Conservation (phyloP, 2,888 invertebrate species). For the Drosophila percnosoma region DNA sequence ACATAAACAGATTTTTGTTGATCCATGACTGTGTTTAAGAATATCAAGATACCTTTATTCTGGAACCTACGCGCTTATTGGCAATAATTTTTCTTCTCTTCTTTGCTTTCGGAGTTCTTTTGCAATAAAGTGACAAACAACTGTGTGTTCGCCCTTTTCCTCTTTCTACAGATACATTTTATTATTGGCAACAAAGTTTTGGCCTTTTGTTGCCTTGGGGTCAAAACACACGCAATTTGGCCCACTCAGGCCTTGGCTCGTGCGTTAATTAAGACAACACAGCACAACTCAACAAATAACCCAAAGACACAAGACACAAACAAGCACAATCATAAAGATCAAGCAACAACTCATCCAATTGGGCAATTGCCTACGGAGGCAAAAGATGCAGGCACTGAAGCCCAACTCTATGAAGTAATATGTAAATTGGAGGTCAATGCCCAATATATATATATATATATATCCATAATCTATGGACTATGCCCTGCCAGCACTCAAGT, state of each 20-base stretch:
- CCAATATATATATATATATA: slow-evolving; percentile 6
- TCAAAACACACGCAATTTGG: slow-evolving; percentile 33
- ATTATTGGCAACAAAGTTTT: slow-evolving; percentile 24
- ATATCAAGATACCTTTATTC: background rate
- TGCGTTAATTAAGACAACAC: slow-evolving; percentile 43
- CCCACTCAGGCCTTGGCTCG: slow-evolving; percentile 39
- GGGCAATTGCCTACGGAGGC: slow-evolving; percentile 35
- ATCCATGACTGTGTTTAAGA: background rate
- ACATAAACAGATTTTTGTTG: background rate
- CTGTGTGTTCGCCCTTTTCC: slow-evolving; percentile 6
- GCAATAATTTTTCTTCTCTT: background rate
- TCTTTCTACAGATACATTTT: slow-evolving; percentile 22
- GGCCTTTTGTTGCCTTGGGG: slow-evolving; percentile 29
- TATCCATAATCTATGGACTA: background rate
- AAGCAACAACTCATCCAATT: slow-evolving; percentile 37
- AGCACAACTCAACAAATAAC: slow-evolving; percentile 12
- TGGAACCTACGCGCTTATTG: background rate
- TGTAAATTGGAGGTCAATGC: slow-evolving; percentile 42
- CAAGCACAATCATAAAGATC: background rate
- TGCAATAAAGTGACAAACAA: background rate
- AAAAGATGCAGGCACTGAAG: slow-evolving; percentile 1
- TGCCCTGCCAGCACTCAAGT: slow-evolving; percentile 11
- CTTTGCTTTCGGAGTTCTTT: background rate
- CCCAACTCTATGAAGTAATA: slow-evolving; percentile 15
- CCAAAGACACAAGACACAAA: background rate